phyloP scores from a whole-genome alignment of 2,797 vertebrate genomes.

The Danio tinwini region DNA sequence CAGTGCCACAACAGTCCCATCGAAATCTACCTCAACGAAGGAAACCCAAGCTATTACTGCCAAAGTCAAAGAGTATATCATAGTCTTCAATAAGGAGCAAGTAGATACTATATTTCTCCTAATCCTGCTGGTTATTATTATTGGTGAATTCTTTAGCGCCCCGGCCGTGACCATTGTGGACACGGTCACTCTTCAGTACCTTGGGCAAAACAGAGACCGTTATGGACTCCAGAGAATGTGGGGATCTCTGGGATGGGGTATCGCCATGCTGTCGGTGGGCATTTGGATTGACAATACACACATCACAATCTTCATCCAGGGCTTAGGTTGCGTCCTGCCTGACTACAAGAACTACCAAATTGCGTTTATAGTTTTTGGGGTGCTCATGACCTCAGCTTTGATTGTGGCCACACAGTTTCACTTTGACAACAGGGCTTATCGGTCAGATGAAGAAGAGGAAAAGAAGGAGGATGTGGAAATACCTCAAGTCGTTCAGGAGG shows the following conservation, averaged over 20 bases:
- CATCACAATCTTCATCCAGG: conserved; percentile 74
- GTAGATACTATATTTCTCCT: conserved; percentile 93
- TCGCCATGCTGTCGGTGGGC: conserved; percentile 95
- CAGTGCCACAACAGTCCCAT: neutral
- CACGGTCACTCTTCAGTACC: conserved; percentile 93
- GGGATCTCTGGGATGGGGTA: conserved; percentile 97
- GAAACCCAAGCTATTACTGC: conserved; percentile 49
- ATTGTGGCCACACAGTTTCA: conserved; percentile 93
- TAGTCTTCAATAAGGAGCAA: conserved; percentile 81
- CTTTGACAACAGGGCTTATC: conserved; percentile 73
- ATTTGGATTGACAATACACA: conserved; percentile 96
- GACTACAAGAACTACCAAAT: conserved; percentile 92
- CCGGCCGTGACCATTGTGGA: conserved; percentile 97
- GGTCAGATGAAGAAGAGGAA: conserved; percentile 22
- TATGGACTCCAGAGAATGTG: conserved; percentile 98
- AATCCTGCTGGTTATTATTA: conserved; percentile 93
- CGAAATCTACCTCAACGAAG: neutral
- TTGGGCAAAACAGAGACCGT: conserved; percentile 90
- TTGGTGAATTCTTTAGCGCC: conserved; percentile 97
- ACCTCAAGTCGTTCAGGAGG: conserved; percentile 65
- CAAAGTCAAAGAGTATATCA: conserved; percentile 65
- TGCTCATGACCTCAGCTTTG: conserved; percentile 91
- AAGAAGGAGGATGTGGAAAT: conserved; percentile 52
- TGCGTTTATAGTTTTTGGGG: conserved; percentile 94
- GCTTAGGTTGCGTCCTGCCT: conserved; percentile 81